Base-by-base conservation (phyloP, 2,113 vertebrate genomes). In the Anarhynchus alexandrinus region DNA sequence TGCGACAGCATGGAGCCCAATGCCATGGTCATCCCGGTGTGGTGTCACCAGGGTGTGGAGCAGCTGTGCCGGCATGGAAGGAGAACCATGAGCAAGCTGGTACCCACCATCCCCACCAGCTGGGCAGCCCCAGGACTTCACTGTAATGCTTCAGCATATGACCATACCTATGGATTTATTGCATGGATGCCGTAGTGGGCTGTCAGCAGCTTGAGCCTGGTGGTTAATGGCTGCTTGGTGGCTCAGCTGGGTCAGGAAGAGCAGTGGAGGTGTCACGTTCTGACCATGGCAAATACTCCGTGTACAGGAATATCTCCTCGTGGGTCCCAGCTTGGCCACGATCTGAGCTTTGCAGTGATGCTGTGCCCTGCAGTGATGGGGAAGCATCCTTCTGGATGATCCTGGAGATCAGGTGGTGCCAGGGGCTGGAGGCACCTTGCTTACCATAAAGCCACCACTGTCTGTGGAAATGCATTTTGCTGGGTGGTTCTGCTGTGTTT, bases 251-350 rank as follows among this genome's bases (percentile, higher is more conserved):
- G 38, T 22, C 58, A 59, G 65, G 20, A 45, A 49, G 19, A 77
- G 36, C 23, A 45, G 30, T 6, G 25, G 32, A 51, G 36, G 26
- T 55, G 52, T 12, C 6, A 10, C 59, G 42, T 70, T 52, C 51
- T 47, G 34, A 15, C 38, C 21, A 14, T 19, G 29, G 21, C 34
- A 40, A 59, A n/a, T 36, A 36, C 4, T 36, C 6, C 0, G 12
- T 13, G 10, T 15, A 36, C 0, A 1, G 51, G n/a, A 19, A 3
- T 32, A 9, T 27, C 47, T 74, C 47, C 40, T 34, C 5, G 1
- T 47, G 45, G 40, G 29, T 27, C n/a, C 52, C 72, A 42, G 38
- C 43, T 47, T 55, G 52, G 34, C 42, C 61, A 66, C 47, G 43
- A 25, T 29, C 38, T 18, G 19, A 26, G 38, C 7, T 88, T 70